Evolutionary conservation across 2,888 invertebrate species (phyloP), one percentile per base, ranked within the genome.

Genomic region (Fragum whitleyi): DNA sequence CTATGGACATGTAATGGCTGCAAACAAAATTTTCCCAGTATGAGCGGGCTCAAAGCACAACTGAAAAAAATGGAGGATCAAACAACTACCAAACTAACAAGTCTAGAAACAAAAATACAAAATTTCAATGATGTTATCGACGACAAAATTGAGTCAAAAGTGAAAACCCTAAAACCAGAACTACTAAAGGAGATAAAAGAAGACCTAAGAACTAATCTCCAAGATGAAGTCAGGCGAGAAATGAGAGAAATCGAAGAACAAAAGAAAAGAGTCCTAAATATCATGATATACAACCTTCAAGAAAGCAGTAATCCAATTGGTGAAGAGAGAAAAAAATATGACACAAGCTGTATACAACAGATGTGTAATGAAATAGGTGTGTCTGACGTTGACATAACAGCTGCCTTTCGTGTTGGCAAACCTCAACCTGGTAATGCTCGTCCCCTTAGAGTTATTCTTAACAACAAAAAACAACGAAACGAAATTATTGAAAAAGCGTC

Each of bases 11-110:
- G 36, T n/a, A 62, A 32, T 32, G 21, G 11, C 11, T 62, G 62
- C 19, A 62, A 62, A 62, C 36, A 62, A 29, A 36, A 36, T 29
- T 62, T 62, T 26, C 62, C 62, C n/a, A n/a, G 19, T 29, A 62
- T 62, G 36, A 23, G 26, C n/a, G 26, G 23, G 3, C 23, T 57
- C 2, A 9, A 21, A 21, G 3, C 57, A n/a, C 11, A 26, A 5
- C 14, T 57, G 2, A 57, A 23, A 23, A 23, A 11, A 6, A 57
- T 57, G 5, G 57, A 57, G 14, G 57, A 57, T 2, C 6, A 57
- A 26, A 57, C 23, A 6, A 11, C 6, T 19, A 7, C 2, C 2
- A 7, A n/a, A 57, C 23, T 57, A 3, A 21, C 23, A 2, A 26
- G 7, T 21, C 2, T 57, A 26, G 57, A 57, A 57, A 26, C 2